Percentiles rank a stretch among this genome's conserved stretches.
These are phyloP conservation scores for Diarsia rubi DNA, from an alignment of 2,888 invertebrate species.

Conservation along the genomic window DNA sequence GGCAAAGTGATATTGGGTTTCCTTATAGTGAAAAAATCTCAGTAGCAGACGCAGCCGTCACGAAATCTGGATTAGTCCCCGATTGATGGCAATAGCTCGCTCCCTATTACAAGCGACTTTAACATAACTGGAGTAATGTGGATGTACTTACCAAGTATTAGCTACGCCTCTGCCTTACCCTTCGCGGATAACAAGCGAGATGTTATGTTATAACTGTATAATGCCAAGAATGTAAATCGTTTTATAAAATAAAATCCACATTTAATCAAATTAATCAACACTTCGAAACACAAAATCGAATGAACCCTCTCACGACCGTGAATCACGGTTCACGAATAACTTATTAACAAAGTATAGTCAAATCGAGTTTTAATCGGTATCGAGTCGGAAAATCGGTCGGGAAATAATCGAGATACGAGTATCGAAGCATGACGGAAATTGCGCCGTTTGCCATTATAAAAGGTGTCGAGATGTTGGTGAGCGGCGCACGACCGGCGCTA, in stretches of 20 bases:
- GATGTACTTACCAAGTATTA: too few species aligned
- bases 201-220: too few species aligned
- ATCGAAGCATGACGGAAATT: constrained; percentile 84
- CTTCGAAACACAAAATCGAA: constrained; percentile 31
- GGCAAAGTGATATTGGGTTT: too few species aligned
- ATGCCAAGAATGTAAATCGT: not conserved
- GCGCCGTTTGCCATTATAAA: constrained; percentile 83
- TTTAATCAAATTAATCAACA: constrained; percentile 26
- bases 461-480: constrained; percentile 69
- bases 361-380: constrained; percentile 74
- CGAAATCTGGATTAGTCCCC: too few species aligned
- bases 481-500: constrained; percentile 11
- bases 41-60: too few species aligned
- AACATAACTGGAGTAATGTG: too few species aligned
- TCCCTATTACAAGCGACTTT: too few species aligned
- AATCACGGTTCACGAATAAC: constrained; percentile 49
- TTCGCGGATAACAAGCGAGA: too few species aligned
- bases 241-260: constrained; percentile 3
- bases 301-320: constrained; percentile 32
- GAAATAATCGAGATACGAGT: constrained; percentile 83
- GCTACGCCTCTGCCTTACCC: too few species aligned
- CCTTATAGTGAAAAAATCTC: too few species aligned
- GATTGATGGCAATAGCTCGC: too few species aligned
- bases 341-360: constrained; percentile 69
- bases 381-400: constrained; percentile 80